Base-by-base conservation (phyloP, 2,797 vertebrate genomes). In the Somateria mollissima region DNA sequence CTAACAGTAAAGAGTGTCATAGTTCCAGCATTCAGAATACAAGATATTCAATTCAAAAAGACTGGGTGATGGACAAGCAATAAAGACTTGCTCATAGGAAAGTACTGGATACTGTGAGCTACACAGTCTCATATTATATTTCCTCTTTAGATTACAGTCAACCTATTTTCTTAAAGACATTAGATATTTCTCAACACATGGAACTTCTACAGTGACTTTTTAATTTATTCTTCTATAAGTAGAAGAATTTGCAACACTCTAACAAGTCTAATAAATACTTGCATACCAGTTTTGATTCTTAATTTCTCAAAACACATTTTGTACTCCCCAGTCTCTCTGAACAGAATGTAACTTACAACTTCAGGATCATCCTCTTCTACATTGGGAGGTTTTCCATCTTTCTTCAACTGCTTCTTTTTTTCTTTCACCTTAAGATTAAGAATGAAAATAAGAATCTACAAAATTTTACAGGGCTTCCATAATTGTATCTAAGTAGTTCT, bases 331-430 rank as follows among this genome's bases (percentile, higher is more conserved):
- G 67, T 57, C 69, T 71, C 61, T 60, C 54, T 71, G 66, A 85
- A 28, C 28, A 79, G 3, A 18, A 27, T 2, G n/a, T 0, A 8
- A 98, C 97, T 98, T 97, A 99, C 99, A 97, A 99, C 20, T 98
- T 99, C 99, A 24, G 98, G 98, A 92, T 99, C 99, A 75, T 99
- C 99, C 92, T 99, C 99, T 87, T 99, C 99, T 65, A 99, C 97
- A 41, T 93, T 95, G 74, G 96, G 92, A 69, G 98, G 27, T 95
- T 99, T 99, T 47, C 99, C 99, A 16, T 99, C 99, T 94, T 99
- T 99, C 98, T 99, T 99, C 71, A 99, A 76, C 94, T 99, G 99
- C 96, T 99, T 99, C 97, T 98, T 99, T 97, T 99, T 99, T 96
- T 99, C 99, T 97, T 98, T 99, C 91, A 99, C 98, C 99, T 99